These are phyloP conservation scores for Drosophila kurseongensis DNA, from an alignment of 1,140 invertebrate species.

Conservation along the genomic window DNA sequence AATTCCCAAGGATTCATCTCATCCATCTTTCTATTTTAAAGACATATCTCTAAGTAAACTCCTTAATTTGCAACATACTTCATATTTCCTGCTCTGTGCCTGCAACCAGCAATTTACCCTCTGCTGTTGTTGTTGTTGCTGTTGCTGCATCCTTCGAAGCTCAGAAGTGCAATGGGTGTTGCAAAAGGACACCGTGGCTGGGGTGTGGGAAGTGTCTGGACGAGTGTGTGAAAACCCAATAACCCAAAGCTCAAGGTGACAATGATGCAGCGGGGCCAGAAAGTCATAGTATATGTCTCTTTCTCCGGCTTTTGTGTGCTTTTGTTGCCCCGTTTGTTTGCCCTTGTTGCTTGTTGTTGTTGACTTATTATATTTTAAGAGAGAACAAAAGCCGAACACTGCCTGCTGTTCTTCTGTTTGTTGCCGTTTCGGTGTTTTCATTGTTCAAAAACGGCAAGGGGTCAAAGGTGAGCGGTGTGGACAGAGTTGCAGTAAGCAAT, in stretches of 20 bases:
- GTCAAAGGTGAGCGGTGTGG: background rate
- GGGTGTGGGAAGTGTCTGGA: conserved; percentile 36
- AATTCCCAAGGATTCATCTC: background rate
- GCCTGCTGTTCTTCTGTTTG: conserved; percentile 35
- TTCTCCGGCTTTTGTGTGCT: conserved; percentile 12
- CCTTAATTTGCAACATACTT: conserved; percentile 17
- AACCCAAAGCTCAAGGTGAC: conserved; percentile 79
- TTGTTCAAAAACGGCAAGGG: conserved; percentile 57
- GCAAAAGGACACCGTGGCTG: background rate
- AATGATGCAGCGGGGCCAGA: conserved; percentile 64
- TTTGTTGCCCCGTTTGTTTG: conserved; percentile 63
- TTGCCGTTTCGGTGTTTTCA: conserved; percentile 57
- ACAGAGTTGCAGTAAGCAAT: conserved; percentile 46
- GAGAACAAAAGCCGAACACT: conserved; percentile 58
- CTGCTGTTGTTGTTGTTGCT: conserved; percentile 18
- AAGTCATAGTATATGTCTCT: conserved; percentile 50
- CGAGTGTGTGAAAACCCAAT: conserved; percentile 76
- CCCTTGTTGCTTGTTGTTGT: conserved; percentile 39
- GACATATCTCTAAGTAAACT: conserved; percentile 5
- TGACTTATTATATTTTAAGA: conserved; percentile 76
- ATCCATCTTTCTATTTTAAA: background rate
- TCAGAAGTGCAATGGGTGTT: conserved; percentile 20
- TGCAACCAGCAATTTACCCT: conserved; percentile 19
- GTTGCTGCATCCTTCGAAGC: conserved; percentile 21
- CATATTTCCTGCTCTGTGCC: conserved; percentile 14